phyloP scores from a whole-genome alignment of 2,797 vertebrate genomes.

The Taenioides sp. region DNA sequence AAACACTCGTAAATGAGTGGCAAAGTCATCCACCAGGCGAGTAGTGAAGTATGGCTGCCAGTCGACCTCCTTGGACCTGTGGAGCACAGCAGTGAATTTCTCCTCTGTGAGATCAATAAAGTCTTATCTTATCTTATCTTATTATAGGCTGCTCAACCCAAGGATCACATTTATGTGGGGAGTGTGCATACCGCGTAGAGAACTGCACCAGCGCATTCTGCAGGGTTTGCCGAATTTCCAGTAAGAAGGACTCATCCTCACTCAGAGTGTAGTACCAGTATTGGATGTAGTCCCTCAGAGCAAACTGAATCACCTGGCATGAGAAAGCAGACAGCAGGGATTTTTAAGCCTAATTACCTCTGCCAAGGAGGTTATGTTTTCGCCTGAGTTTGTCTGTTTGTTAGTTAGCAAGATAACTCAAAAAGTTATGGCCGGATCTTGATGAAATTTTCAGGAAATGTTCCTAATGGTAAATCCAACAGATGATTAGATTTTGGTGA shows the following conservation, averaged over 20 bases:
- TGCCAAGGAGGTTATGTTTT: no score
- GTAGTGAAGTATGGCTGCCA: constrained; percentile 99
- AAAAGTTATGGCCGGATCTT: no score
- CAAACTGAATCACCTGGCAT: constrained; percentile 95
- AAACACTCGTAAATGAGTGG: constrained; percentile 96
- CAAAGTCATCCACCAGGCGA: constrained; percentile 96
- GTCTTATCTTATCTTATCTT: no score
- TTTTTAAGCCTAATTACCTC: no score
- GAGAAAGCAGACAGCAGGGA: background rate
- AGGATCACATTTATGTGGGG: background rate
- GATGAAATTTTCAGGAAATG: no score
- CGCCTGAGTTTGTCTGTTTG: no score
- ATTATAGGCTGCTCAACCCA: background rate
- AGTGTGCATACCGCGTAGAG: constrained; percentile 85
- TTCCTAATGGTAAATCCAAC: no score
- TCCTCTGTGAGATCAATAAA: no score
- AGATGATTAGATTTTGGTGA: no score
- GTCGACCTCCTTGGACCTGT: constrained; percentile 91
- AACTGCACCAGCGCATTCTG: constrained; percentile 97
- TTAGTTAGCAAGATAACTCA: no score
- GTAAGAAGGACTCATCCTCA: constrained; percentile 95
- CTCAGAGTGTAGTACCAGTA: constrained; percentile 99
- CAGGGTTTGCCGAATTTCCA: constrained; percentile 95
- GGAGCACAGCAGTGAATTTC: background rate
- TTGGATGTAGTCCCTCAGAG: constrained; percentile 96